Conservation (phyloP, 1,140 invertebrate species). For the Drosophila sulfurigaster region DNA sequence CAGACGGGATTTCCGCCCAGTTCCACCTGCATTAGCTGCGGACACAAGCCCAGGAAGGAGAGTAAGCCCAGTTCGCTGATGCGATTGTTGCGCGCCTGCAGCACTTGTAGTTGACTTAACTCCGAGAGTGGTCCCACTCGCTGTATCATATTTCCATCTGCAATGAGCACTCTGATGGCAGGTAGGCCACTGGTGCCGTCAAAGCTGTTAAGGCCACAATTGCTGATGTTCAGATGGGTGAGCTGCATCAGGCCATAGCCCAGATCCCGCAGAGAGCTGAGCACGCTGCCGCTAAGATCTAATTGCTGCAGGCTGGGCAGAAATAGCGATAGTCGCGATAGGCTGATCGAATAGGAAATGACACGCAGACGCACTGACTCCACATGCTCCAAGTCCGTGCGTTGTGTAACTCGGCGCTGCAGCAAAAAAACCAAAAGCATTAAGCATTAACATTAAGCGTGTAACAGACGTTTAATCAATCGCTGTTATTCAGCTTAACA, state of each 20-base stretch:
- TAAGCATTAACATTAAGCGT: background rate
- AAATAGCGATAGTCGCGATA: conserved; percentile 87
- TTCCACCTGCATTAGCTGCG: conserved; percentile 82
- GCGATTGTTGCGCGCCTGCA: conserved; percentile 78
- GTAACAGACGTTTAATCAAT: too few relatives aligned
- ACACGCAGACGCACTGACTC: conserved; percentile 87
- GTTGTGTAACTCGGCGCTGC: conserved; percentile 84
- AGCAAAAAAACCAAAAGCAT: background rate
- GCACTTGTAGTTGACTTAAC: conserved; percentile 63
- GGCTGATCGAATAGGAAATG: conserved; percentile 87
- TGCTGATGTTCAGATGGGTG: conserved; percentile 87
- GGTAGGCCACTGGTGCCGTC: conserved; percentile 88
- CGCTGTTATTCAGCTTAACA: too few relatives aligned
- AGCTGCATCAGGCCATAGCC: conserved; percentile 88
- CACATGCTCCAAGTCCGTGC: conserved; percentile 87
- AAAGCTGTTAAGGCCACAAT: conserved; percentile 88
- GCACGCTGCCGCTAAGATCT: conserved; percentile 88
- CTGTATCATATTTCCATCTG: conserved; percentile 87
- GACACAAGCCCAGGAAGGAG: conserved; percentile 85
- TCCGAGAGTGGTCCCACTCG: conserved; percentile 87
- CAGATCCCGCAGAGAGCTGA: conserved; percentile 88
- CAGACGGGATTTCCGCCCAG: conserved; percentile 85
- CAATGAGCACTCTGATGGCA: conserved; percentile 87
- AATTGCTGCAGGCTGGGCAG: conserved; percentile 87
- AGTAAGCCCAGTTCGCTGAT: conserved; percentile 84